A percentile compares a stretch with the other conserved stretches of the same genome.
phyloP scores from a whole-genome alignment of 2,797 vertebrate genomes.

The Hapalemur alaotrensis region DNA sequence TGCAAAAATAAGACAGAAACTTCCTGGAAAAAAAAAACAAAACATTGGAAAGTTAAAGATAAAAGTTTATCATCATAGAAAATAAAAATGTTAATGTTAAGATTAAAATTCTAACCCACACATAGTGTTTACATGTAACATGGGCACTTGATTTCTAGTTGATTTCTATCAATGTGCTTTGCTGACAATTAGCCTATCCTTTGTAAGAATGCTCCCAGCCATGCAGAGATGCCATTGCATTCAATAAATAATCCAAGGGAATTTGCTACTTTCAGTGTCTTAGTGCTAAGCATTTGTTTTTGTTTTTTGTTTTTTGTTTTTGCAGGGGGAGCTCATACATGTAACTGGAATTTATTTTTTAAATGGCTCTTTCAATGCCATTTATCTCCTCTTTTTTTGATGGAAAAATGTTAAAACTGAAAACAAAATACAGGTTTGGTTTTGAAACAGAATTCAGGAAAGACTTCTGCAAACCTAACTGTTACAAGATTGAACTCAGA shows the following conservation, averaged over 20 bases:
- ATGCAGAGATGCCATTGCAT: fast-evolving
- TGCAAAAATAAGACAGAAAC: background rate
- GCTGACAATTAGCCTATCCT: no score
- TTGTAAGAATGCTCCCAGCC: background rate
- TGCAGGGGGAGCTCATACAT: background rate
- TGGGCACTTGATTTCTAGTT: background rate
- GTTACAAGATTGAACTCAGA: slow-evolving; percentile 66
- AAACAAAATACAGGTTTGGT: slow-evolving; percentile 18
- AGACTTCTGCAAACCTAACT: slow-evolving; percentile 51
- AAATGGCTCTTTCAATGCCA: background rate
- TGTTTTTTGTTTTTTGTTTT: background rate
- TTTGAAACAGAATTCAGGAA: slow-evolving; percentile 44
- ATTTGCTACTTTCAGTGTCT: background rate
- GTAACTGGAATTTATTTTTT: slow-evolving; percentile 2
- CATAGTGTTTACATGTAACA: background rate
- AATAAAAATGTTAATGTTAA: background rate
- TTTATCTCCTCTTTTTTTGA: background rate
- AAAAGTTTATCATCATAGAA: background rate
- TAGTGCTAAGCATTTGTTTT: background rate
- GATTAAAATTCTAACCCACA: background rate
- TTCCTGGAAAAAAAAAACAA: background rate
- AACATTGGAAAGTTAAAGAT: background rate
- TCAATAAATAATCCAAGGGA: background rate
- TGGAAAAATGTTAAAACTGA: background rate
- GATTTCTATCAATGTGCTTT: background rate